Percentiles rank a stretch among this genome's conserved stretches.
Conservation (phyloP, 1,140 invertebrate genomes). For the Ceratina australensis region DNA sequence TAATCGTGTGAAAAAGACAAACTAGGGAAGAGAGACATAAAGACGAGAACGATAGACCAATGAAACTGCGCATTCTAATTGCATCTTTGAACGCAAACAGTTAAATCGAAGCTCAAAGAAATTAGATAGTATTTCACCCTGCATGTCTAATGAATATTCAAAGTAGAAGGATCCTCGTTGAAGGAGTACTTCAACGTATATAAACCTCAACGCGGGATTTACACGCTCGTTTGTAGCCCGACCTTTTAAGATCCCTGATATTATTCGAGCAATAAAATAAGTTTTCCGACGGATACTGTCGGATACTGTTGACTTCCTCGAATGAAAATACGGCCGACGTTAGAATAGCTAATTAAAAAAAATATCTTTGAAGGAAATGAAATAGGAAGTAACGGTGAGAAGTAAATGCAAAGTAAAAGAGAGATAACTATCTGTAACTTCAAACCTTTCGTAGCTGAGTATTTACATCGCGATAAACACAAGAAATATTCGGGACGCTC, state of each 20-base stretch:
- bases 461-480: not conserved
- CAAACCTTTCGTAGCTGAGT: slow-evolving; percentile 14
- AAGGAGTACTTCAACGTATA: not conserved
- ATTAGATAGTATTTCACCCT: not conserved
- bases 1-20: too few species aligned
- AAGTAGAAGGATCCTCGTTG: not conserved
- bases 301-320: too few species aligned
- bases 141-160: slow-evolving; percentile 47
- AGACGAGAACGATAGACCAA: not conserved
- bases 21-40: too few species aligned
- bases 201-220: not conserved
- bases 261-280: too few species aligned
- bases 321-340: too few species aligned
- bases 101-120: not conserved
- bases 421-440: slow-evolving; percentile 18
- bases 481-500: not conserved
- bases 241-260: not conserved
- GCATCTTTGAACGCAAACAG: not conserved
- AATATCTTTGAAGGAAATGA: not conserved
- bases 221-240: not conserved
- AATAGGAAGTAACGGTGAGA: slow-evolving; percentile 19
- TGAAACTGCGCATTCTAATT: not conserved
- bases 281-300: too few species aligned
- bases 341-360: not conserved
- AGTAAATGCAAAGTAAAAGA: not conserved